Evolutionary conservation across 2,797 vertebrate genomes (phyloP), one percentile per base, ranked within the genome.

Genomic region (Scomberomorus guttatus): DNA sequence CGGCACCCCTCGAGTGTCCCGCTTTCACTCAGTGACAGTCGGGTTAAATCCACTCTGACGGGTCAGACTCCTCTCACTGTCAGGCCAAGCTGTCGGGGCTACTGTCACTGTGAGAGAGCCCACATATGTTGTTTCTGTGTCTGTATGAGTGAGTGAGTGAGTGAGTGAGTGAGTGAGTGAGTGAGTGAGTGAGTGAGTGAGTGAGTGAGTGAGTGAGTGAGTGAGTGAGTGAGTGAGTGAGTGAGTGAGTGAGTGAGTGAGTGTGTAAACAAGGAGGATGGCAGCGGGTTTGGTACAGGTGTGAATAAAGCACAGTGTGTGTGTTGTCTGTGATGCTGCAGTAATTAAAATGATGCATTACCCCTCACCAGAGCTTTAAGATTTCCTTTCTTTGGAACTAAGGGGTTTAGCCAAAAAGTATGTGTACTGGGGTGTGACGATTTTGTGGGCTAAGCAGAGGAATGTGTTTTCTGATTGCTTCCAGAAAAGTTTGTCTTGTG

Each of bases 11-110:
- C 0, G 0, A 52, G 14, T 55, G 61, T 50, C 68, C 77, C 22
- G 3, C 71, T 80, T 79, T 80, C 17, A 69, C 62, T 69, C 74
- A 58, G 25, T 72, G 77, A 72, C 72, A 66, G 79, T 75, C 52
- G 66, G 84, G 79, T 88, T 91, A 89, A 91, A 91, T 90, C 90
- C 80, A 68, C 34, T 72, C 63, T 78, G 87, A 84, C 62, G 37
- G 87, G 86, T 89, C 85, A 78, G 81, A 34, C 73, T 84, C 81
- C 34, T 85, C 88, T 87, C 81, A 42, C 77, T 80, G 92, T 84
- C 80, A 72, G 79, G 73, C 81, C 82, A 80, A 87, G 87, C 92
- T 90, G 90, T 82, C 48, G 37, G n/a, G 64, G 61, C 25, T 29
- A 44, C 80, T 52, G 75, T 77, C 82, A 51, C 77, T 74, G 80